Base-by-base conservation (phyloP, 2,888 invertebrate species). In the Lucinisca nassula region DNA sequence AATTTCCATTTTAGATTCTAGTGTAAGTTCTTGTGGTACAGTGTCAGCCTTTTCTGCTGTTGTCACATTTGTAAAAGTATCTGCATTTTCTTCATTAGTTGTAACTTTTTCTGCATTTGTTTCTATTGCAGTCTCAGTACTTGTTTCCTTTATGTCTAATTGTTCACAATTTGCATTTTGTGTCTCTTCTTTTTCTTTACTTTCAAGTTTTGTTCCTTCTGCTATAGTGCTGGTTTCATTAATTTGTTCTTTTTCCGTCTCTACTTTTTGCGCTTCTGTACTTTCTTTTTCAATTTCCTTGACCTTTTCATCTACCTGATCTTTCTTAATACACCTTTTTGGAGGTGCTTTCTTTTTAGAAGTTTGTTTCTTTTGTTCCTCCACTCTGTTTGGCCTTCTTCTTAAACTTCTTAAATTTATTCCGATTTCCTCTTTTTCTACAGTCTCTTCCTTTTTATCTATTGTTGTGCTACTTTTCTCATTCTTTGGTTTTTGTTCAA, bases 331-430 rank as follows among this genome's bases (percentile, higher is more conserved):
- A 24, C 35, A 61, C 55, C 58, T 78, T 75, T 78, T 85, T 30
- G 72, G 76, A 24, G 81, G 80, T 51, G 61, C 67, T 79, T 81
- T 90, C 74, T 86, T 86, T 32, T 35, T 67, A 12, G 24, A 17
- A 67, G 6, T 67, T 3, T 67, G 67, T 35, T 35, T 67, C 61
- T 61, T 61, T 35, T 67, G 21, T 35, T 67, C 67, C n/a, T 27
- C 58, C 24, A 24, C 58, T 67, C 35, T 67, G 30, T 32, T 70
- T 24, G 74, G 58, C 61, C 89, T 82, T 73, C 72, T 82, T 75
- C 89, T 76, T n/a, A 89, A 79, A 82, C 82, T 87, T 77, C 85
- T 89, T 21, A 61, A 67, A 37, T 84, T 85, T 17, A 58, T 77
- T 30, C 67, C 84, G 30, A 58, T 27, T 51, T 76, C 76, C 30